Evolutionary conservation across 2,113 vertebrate genomes (phyloP).

Genomic region (Eurypyga helias): DNA sequence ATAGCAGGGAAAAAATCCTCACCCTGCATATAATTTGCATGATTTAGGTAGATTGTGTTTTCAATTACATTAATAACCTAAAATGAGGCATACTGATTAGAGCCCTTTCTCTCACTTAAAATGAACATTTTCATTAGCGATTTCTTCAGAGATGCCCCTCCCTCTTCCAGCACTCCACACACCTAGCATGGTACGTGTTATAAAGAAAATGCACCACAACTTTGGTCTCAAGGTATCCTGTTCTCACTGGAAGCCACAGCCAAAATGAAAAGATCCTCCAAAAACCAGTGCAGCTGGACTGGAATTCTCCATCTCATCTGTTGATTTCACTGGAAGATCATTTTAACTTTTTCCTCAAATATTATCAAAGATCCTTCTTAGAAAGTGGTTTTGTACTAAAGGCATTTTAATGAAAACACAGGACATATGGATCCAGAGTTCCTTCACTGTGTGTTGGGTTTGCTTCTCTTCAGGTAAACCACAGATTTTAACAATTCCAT

Average conservation of each 20-base stretch:
- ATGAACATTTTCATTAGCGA: not conserved
- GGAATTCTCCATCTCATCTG: not conserved
- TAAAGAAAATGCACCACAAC: not conserved
- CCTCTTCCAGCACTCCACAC: not conserved
- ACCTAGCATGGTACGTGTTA: not conserved
- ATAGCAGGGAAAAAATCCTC: conserved; percentile 38
- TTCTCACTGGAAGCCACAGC: not conserved
- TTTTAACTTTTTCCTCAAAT: not conserved
- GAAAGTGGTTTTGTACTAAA: not conserved
- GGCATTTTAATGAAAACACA: not conserved
- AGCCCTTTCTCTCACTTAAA: conserved; percentile 55
- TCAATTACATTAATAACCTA: conserved; percentile 69
- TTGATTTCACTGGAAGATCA: not conserved
- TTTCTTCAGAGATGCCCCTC: not conserved
- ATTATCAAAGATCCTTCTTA: not conserved
- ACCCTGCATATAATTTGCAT: conserved; percentile 64
- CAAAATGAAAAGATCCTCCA: not conserved
- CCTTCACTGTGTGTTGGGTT: too few relatives aligned
- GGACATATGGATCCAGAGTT: not conserved
- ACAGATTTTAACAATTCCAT: not conserved
- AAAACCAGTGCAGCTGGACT: not conserved
- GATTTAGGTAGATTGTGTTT: conserved; percentile 65
- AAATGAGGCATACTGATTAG: conserved; percentile 57
- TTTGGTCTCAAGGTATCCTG: not conserved
- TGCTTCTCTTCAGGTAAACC: not conserved